Evolutionary conservation across 2,888 invertebrate genomes (phyloP), one percentile per base, ranked within the genome.

Genomic region (Catocala sponsa): DNA sequence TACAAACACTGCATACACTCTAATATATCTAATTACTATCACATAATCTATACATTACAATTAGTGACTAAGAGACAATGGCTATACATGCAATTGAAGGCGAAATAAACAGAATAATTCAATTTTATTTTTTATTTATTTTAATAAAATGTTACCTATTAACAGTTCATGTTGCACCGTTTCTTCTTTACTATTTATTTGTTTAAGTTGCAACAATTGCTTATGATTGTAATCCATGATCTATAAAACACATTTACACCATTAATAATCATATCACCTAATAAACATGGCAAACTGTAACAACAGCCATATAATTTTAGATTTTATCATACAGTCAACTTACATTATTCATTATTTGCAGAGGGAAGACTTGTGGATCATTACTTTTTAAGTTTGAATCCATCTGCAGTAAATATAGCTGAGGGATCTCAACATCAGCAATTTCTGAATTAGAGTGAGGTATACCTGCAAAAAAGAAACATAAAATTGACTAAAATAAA

Each of bases 331-430:
- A n/a, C 12, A 7, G 10, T 25, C 2, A 49, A 70, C 67, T 70
- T 70, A 83, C 82, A 74, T 72, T 85, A 81, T 73, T 85, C 79
- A 79, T 87, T 68, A 76, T 87, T 83, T 72, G 91, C 80, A 73
- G 87, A 83, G 79, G 89, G 81, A 85, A 88, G 4, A 68, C 66
- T 65, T 80, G 75, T 83, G 71, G 84, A 84, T 87, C 75, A 59
- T 55, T 55, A 15, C 65, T 64, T 32, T 62, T 62, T 57, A 70
- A 58, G 53, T 57, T 64, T 7, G 76, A 59, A 69, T 76, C 76
- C 63, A 78, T 59, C 52, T 80, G 73, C 25, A 82, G 60, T 33
- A 79, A 65, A 58, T 79, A 82, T 13, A 81, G 65, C 5, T 71
- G 78, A 35, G 70, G 63, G 33, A 51, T 59, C 32, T 51, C 52